Percentiles rank a stretch among this genome's conserved stretches.
Evolutionary conservation across 2,113 vertebrate genomes (phyloP).

Genomic region (Phylloscopus whistleri): DNA sequence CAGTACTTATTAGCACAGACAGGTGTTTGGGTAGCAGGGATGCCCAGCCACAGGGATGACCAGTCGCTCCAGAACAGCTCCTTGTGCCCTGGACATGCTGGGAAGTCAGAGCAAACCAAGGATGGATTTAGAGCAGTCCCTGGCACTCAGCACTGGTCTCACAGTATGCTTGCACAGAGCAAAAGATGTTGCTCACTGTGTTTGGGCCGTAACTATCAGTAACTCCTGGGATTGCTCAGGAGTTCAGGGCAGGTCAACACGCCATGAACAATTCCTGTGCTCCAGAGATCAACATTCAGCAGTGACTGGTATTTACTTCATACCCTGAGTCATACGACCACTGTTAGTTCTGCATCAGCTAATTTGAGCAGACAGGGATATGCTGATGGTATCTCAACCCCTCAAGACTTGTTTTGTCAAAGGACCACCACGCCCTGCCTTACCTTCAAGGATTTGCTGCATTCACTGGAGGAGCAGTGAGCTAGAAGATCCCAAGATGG

Average conservation of each 20-base stretch:
- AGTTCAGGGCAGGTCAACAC: constrained; percentile 37
- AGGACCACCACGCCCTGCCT: neutral
- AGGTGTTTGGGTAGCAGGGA: neutral
- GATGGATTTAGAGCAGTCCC: neutral
- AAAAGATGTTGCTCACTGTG: neutral
- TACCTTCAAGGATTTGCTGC: neutral
- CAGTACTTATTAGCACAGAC: neutral
- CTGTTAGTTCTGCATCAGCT: neutral
- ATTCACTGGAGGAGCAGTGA: neutral
- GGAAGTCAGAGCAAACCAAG: neutral
- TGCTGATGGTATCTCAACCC: neutral
- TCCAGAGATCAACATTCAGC: neutral
- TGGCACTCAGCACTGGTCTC: neutral
- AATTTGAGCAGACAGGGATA: neutral
- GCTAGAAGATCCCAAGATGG: neutral
- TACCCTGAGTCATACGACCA: neutral
- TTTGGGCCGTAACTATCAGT: neutral
- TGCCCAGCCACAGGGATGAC: neutral
- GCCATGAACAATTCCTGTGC: neutral
- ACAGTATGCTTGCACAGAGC: neutral
- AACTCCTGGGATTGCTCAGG: neutral
- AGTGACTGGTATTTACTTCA: neutral
- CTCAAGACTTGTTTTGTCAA: neutral
- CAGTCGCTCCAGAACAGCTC: neutral
- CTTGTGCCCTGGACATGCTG: neutral